These are phyloP conservation scores for Gymnobelideus leadbeateri DNA, from an alignment of 2,113 vertebrate species.

Conservation along the genomic window DNA sequence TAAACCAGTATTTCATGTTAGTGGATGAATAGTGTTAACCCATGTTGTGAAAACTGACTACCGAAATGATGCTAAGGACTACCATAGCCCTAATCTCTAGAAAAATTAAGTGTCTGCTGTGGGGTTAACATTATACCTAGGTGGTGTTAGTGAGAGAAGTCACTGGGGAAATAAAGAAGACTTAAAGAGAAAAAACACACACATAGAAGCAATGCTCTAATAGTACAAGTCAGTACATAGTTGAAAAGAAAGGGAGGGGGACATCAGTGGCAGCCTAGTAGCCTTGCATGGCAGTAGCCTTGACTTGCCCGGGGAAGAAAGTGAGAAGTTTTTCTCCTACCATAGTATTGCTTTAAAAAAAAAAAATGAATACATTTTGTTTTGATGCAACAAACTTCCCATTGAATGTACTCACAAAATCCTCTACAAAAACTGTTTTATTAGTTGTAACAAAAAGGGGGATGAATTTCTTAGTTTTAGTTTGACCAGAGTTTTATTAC, in stretches of 20 bases:
- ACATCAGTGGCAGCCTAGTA: background rate
- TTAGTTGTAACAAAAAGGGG: background rate
- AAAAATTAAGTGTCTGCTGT: background rate
- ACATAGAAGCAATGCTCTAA: background rate
- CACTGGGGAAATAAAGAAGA: background rate
- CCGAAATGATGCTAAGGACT: background rate
- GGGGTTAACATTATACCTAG: background rate
- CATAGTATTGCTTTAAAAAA: background rate
- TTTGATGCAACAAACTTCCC: background rate
- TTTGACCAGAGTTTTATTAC: background rate
- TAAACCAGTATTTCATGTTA: slow-evolving; percentile 23
- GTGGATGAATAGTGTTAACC: background rate
- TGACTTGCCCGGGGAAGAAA: background rate
- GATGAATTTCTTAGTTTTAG: background rate
- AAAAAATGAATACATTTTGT: background rate
- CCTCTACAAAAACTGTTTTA: background rate
- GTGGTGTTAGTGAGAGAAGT: background rate
- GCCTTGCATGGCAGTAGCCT: background rate
- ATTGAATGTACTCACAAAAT: background rate
- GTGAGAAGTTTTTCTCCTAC: background rate
- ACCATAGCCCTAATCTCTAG: background rate
- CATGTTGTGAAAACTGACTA: background rate
- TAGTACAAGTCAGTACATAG: background rate
- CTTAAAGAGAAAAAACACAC: background rate
- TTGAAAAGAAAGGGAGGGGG: background rate